Base-by-base conservation (phyloP, 2,888 invertebrate species). In the Patella depressa region DNA sequence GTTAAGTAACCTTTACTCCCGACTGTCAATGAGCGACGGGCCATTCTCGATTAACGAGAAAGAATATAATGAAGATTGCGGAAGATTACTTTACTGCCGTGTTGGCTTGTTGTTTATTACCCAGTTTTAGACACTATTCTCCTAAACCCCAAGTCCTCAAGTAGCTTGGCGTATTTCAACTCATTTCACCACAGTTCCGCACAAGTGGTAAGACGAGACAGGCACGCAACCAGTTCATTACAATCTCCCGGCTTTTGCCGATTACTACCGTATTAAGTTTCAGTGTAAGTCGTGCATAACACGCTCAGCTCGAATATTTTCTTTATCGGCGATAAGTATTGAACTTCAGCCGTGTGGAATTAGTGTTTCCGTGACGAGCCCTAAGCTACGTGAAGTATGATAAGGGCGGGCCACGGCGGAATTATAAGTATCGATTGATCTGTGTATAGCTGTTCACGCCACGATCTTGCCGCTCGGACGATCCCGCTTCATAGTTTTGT, bases 401-500 rank as follows among this genome's bases (percentile, higher is more conserved):
- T 65, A 65, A 53, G 65, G 65, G 45, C 59, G 74, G 74, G 69
- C 69, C 69, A 65, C 65, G 24, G 74, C 59, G 69, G 69, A 74
- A 74, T 69, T 59, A 69, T 65, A 65, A 53, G 59, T 59, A 74
- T 74, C 65, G 69, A 74, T 74, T 74, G 65, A 74, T 53, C 69
- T 45, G 65, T 69, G 65, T 53, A 69, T 65, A 69, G 65, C 69
- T 69, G 69, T 53, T 74, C 74, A 65, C 53, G 65, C 74, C 53
- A 74, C 69, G 59, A 69, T 69, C 74, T 19, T 53, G 69, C 65
- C 74, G 74, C 69, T 53, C 59, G 69, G 59, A 65, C 74, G 69
- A 53, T 74, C 74, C 45, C 74, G 65, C 65, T 74, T 74, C 69
- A 69, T 69, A 69, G 74, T 74, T 74, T 74, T 74, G 74, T 74